Base-by-base conservation (phyloP, 2,797 vertebrate genomes). In the Anabacerthia variegaticeps region DNA sequence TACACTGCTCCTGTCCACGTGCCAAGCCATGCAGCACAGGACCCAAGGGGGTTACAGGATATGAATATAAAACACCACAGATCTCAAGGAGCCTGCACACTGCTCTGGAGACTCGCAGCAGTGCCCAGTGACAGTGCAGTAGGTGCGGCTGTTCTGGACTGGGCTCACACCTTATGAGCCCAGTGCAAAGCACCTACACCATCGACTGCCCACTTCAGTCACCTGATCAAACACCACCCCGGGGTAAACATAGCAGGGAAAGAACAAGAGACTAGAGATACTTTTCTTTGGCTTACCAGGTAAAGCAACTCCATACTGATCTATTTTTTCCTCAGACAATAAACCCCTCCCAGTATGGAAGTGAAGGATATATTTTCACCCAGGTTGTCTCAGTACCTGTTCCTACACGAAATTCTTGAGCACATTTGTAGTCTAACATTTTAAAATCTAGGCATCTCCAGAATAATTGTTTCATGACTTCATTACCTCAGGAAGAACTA, bases 31-130 rank as follows among this genome's bases (percentile, higher is more conserved):
- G 13, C 56, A 77, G 68, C 76, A 34, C 46, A 37, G 63, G 22
- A 12, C 37, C 48, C 18, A n/a, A 12, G 0, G 0, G 9, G 37
- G 66, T 12, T n/a, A 30, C 46, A 18, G 2, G 18, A 37, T 27
- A 36, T 28, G 59, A 66, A 34, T 2, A 27, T 2, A 18, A 55
- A 58, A 30, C 22, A n/a, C 24, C 10, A 58, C n/a, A 46, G 21
- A 4, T 2, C 56, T 8, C 30, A 74, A 58, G 49, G 52, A 56
- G 49, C 34, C 85, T 59, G 43, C 59, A 54, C 37, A 7, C 16
- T 41, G n/a, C 23, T 34, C 67, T 43, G 39, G 18, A 75, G 58
- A 9, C 6, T 12, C 58, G 44, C 48, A 9, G 61, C 16, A 36
- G 37, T 23, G 39, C 19, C 27, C 36, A 85, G 22, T 5, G 22